Percentiles rank a stretch among this genome's conserved stretches.
These are phyloP conservation scores for Antitype chi DNA, from an alignment of 2,888 invertebrate species.

Conservation along the genomic window DNA sequence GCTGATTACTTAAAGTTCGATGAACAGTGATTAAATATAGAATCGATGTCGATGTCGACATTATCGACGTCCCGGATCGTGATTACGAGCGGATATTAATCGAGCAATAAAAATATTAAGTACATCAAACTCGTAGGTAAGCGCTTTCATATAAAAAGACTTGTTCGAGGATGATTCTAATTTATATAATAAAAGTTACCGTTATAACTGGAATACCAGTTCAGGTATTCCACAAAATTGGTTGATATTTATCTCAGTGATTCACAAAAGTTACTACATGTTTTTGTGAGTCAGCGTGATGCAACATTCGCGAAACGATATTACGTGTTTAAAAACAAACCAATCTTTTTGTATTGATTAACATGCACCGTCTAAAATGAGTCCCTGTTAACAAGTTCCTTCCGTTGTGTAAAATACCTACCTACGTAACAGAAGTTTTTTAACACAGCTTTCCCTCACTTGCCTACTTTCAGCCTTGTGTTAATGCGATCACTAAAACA, in stretches of 20 bases:
- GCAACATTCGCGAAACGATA: constrained; percentile 78
- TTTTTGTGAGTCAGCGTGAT: constrained; percentile 76
- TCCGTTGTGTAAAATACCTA: constrained; percentile 66
- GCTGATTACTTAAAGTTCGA: constrained; percentile 73
- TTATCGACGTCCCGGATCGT: constrained; percentile 51
- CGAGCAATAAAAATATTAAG: constrained; percentile 44
- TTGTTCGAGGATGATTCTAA: background rate
- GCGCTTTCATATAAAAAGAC: constrained; percentile 1
- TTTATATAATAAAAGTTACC: constrained; percentile 31
- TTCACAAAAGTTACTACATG: constrained; percentile 40
- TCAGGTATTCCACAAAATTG: constrained; percentile 44
- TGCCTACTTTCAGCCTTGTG: constrained; percentile 53
- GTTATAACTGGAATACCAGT: constrained; percentile 43
- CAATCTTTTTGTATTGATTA: constrained; percentile 80
- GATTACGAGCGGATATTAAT: constrained; percentile 43
- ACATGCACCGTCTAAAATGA: constrained; percentile 80
- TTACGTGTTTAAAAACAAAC: constrained; percentile 75
- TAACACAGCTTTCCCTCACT: constrained; percentile 72
- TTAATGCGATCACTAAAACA: constrained; percentile 70
- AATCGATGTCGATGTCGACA: constrained; percentile 65
- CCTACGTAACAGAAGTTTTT: constrained; percentile 69
- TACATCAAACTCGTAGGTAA: constrained; percentile 34
- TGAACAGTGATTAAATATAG: constrained; percentile 75
- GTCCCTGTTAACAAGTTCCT: constrained; percentile 74
- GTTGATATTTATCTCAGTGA: constrained; percentile 44